phyloP scores from a whole-genome alignment of 1,140 invertebrate genomes.

The Aphelenchoides fujianensis region DNA sequence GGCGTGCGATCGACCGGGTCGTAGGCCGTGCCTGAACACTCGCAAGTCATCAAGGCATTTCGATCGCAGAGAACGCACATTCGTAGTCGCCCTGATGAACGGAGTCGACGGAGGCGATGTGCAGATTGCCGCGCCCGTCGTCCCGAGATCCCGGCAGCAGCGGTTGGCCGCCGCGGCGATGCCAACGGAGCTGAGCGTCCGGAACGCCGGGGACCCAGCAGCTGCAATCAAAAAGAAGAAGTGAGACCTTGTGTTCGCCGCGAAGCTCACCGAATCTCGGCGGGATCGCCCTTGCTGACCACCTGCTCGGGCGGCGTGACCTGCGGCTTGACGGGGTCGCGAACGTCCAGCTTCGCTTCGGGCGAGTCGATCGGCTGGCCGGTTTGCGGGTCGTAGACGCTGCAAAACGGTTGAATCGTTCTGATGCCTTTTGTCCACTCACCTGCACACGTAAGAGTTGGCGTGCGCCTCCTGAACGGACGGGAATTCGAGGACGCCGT shows the following conservation, averaged over 20 bases:
- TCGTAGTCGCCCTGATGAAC: slow-evolving; percentile 55
- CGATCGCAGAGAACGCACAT: slow-evolving; percentile 44
- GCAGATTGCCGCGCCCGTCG: slow-evolving; percentile 43
- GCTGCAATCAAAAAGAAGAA: too few relatives aligned
- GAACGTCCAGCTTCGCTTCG: slow-evolving; percentile 49
- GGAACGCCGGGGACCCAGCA: slow-evolving; percentile 57
- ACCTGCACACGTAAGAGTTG: slow-evolving; percentile 6
- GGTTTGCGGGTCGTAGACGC: slow-evolving; percentile 47
- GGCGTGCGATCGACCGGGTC: slow-evolving; percentile 31
- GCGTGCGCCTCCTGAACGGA: slow-evolving; percentile 47
- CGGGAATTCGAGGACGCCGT: slow-evolving; percentile 49
- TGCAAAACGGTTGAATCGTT: slow-evolving; percentile 50
- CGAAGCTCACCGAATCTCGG: background rate
- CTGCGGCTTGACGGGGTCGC: slow-evolving; percentile 46
- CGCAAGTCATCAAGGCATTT: too few relatives aligned
- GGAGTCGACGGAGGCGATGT: slow-evolving; percentile 27
- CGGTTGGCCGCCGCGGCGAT: slow-evolving; percentile 31
- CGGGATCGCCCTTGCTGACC: background rate
- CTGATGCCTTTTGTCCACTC: too few relatives aligned
- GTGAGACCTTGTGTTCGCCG: background rate
- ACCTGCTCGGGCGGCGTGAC: slow-evolving; percentile 57
- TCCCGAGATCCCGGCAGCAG: slow-evolving; percentile 41
- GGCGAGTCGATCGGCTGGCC: slow-evolving; percentile 48
- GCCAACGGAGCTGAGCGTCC: slow-evolving; percentile 33
- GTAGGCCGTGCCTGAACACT: slow-evolving; percentile 26